Evolutionary conservation across 1,140 invertebrate genomes (phyloP).

Genomic region (Ceratina calcarata): DNA sequence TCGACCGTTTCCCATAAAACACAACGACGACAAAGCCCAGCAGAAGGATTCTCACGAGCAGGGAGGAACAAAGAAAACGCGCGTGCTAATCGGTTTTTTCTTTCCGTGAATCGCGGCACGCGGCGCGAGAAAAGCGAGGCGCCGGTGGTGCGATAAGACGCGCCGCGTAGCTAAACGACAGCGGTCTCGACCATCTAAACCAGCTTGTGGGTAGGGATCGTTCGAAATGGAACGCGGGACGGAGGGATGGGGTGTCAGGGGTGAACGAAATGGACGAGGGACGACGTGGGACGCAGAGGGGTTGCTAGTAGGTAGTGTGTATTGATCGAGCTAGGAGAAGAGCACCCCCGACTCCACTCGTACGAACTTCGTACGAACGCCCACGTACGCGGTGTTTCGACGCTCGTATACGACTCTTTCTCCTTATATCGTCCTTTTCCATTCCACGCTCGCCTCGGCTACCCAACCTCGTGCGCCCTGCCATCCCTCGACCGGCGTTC

Average conservation of each 20-base stretch:
- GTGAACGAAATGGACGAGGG: constrained; percentile 57
- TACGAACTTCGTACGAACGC: constrained; percentile 57
- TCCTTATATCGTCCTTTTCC: constrained; percentile 49
- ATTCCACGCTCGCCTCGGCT: background rate
- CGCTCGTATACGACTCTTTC: constrained; percentile 53
- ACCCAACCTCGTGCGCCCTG: constrained; percentile 19
- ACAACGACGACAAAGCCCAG: background rate
- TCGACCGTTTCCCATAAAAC: background rate
- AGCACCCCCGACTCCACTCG: constrained; percentile 41
- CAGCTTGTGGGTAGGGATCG: constrained; percentile 40
- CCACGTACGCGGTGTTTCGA: constrained; percentile 60
- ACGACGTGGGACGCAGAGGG: constrained; percentile 54
- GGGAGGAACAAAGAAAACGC: background rate
- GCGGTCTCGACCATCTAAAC: constrained; percentile 39
- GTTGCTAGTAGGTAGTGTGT: constrained; percentile 67
- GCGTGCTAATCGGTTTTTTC: constrained; percentile 14
- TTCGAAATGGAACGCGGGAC: constrained; percentile 57
- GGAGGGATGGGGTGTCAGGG: constrained; percentile 46
- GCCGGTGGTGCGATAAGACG: constrained; percentile 28
- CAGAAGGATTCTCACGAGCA: background rate
- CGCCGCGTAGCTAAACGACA: constrained; percentile 41
- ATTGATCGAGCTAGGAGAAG: constrained; percentile 72
- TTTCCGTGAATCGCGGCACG: background rate
- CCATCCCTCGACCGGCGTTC: too few species aligned
- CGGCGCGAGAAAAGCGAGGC: background rate